Evolutionary conservation across 2,113 vertebrate genomes (phyloP).

Genomic region (Antidorcas marsupialis): DNA sequence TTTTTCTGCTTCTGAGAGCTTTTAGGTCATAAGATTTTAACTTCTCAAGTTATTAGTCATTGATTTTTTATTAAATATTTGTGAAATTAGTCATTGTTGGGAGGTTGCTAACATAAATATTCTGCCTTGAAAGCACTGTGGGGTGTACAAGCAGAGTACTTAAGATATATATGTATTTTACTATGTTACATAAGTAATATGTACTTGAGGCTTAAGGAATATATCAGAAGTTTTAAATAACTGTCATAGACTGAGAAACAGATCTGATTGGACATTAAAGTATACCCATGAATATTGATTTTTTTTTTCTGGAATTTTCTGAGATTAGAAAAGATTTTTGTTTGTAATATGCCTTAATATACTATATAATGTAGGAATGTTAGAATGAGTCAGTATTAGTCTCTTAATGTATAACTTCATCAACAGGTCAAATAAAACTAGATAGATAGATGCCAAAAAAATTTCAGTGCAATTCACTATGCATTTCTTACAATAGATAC

Average conservation of each 20-base stretch:
- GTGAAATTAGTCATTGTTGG: background rate
- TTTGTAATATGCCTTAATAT: background rate
- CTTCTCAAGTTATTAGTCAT: background rate
- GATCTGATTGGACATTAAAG: background rate
- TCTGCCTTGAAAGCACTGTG: background rate
- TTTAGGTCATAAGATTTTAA: background rate
- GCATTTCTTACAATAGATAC: slow-evolving; percentile 37
- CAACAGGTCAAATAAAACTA: background rate
- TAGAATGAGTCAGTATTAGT: background rate
- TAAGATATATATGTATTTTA: background rate
- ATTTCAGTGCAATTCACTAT: slow-evolving; percentile 24
- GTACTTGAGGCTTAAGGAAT: background rate
- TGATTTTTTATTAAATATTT: background rate
- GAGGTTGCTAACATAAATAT: background rate
- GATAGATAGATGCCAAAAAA: background rate
- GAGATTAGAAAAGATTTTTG: background rate
- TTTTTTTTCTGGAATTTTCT: slow-evolving; percentile 28
- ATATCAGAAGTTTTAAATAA: slow-evolving; percentile 1
- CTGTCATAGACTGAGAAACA: background rate
- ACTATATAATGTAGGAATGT: background rate
- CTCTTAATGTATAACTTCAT: slow-evolving; percentile 30
- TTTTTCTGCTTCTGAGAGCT: slow-evolving; percentile 37
- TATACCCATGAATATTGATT: background rate
- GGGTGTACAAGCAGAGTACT: background rate
- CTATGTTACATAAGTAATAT: background rate